phyloP scores from a whole-genome alignment of 2,888 invertebrate species.

The Patella caerulea region DNA sequence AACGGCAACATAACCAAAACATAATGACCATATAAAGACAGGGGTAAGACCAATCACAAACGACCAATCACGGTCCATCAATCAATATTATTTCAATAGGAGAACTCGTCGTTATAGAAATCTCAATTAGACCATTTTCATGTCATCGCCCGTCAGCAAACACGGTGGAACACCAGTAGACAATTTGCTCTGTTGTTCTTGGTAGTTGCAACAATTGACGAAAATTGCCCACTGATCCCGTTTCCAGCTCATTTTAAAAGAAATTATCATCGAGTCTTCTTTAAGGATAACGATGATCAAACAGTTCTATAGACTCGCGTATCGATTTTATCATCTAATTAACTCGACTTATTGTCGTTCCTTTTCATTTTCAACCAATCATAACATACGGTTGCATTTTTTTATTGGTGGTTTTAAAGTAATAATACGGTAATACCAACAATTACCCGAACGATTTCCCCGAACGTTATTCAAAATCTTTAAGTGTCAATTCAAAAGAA shows the following conservation, averaged over 20 bases:
- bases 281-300: neutral
- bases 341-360: too few species aligned
- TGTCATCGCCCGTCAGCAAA: neutral
- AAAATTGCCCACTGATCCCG: neutral
- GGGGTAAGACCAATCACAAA: neutral
- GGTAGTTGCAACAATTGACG: neutral
- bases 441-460: too few species aligned
- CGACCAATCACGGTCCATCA: neutral
- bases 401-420: too few species aligned
- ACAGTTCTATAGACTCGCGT: neutral
- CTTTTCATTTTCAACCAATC: too few species aligned
- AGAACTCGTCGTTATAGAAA: neutral
- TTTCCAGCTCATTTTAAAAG: neutral
- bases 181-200: neutral
- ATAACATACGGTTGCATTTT: too few species aligned
- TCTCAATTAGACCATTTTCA: conserved; percentile 1
- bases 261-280: neutral
- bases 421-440: too few species aligned
- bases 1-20: neutral
- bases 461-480: too few species aligned
- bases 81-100: neutral
- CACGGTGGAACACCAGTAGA: neutral
- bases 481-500: too few species aligned
- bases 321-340: too few species aligned
- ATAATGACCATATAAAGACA: conserved; percentile 1